These are phyloP conservation scores for Meteorus colon DNA, from an alignment of 2,888 invertebrate genomes.

Conservation along the genomic window DNA sequence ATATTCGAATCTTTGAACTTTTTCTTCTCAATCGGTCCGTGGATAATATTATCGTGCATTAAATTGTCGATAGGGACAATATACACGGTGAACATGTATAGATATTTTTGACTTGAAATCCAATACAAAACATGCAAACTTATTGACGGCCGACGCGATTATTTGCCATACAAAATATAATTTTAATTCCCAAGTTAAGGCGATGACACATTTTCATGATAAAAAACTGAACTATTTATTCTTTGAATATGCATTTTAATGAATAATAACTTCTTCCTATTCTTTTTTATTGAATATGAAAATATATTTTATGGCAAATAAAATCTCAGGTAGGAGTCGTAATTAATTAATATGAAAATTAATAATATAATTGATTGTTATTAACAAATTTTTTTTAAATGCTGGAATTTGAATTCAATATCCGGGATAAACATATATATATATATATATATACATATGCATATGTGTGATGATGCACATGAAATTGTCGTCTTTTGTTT, in stretches of 20 bases:
- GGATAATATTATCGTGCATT: not conserved
- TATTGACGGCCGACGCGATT: not conserved
- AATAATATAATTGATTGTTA: slow-evolving; percentile 8
- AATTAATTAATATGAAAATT: slow-evolving; percentile 8
- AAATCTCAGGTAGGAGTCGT: slow-evolving; percentile 7
- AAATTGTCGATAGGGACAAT: slow-evolving; percentile 3
- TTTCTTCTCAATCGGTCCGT: not conserved
- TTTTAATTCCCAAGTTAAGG: not conserved
- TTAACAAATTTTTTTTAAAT: slow-evolving; percentile 10
- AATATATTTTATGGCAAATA: slow-evolving; percentile 16
- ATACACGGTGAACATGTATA: not conserved
- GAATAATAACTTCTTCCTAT: not conserved
- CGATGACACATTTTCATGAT: not conserved
- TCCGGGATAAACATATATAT: slow-evolving; percentile 5
- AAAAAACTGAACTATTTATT: not conserved
- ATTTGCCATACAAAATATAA: slow-evolving; percentile 6
- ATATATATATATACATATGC: slow-evolving; percentile 22
- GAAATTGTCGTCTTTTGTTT: slow-evolving; percentile 45
- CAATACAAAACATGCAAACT: not conserved
- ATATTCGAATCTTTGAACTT: not conserved
- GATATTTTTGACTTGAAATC: not conserved
- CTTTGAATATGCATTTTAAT: not conserved
- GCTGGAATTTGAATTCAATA: not conserved
- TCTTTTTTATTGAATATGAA: not conserved
- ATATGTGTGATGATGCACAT: slow-evolving; percentile 36